A percentile compares a stretch with the other conserved stretches of the same genome.
Conservation (phyloP, 2,888 invertebrate genomes). For the Diplazon laetatorius region DNA sequence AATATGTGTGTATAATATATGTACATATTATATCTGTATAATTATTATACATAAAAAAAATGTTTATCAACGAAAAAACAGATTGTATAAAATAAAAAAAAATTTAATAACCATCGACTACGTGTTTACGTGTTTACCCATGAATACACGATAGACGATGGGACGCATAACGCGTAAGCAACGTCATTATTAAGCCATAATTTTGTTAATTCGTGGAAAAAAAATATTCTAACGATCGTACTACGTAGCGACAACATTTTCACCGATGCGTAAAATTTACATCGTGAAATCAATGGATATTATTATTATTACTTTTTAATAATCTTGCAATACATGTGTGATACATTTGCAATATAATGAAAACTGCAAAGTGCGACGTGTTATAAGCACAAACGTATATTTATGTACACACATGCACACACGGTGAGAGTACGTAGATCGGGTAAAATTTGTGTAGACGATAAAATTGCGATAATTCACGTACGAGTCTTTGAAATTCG, state of each 20-base stretch:
- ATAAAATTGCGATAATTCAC: conserved; percentile 36
- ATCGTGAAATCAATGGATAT: background rate
- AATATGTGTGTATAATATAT: no score
- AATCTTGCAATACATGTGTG: background rate
- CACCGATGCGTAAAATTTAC: background rate
- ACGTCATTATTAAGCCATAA: background rate
- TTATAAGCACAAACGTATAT: background rate
- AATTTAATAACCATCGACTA: no score
- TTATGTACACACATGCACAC: conserved; percentile 2
- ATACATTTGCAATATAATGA: background rate
- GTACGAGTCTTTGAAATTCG: conserved; percentile 35
- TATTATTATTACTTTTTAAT: background rate
- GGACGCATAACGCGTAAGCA: no score
- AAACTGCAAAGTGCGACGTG: background rate
- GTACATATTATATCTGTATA: no score
- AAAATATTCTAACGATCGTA: background rate
- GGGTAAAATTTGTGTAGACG: conserved; percentile 14
- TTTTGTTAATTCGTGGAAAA: background rate
- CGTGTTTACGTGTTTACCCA: no score
- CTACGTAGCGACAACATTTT: no score
- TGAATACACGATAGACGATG: no score
- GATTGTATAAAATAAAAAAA: no score
- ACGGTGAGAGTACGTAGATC: conserved; percentile 8
- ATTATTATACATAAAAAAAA: no score
- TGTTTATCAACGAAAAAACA: no score